A percentile compares a stretch with the other conserved stretches of the same genome.
These are phyloP conservation scores for Campoletis sonorensis DNA, from an alignment of 1,140 invertebrate genomes.

Conservation along the genomic window DNA sequence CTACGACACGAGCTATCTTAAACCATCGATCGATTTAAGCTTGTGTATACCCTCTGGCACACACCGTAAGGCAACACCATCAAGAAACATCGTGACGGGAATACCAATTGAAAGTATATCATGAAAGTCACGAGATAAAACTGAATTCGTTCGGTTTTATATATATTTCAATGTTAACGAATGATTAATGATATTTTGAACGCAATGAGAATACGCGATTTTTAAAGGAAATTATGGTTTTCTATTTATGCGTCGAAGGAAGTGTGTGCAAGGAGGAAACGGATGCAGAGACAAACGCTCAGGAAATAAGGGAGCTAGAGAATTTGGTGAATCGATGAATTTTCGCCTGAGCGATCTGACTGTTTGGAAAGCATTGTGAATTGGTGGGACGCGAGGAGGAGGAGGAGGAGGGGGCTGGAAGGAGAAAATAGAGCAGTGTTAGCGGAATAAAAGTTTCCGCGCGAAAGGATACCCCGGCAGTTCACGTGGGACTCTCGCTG, in stretches of 20 bases:
- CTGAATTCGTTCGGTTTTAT: neutral
- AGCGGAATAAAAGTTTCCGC: slow-evolving; percentile 51
- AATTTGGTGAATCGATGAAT: slow-evolving; percentile 44
- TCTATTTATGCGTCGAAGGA: neutral
- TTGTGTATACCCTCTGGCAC: slow-evolving; percentile 17
- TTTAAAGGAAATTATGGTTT: neutral
- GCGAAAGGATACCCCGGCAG: slow-evolving; percentile 39
- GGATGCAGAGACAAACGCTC: slow-evolving; percentile 1
- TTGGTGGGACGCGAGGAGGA: neutral
- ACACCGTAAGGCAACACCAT: neutral
- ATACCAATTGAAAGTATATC: neutral
- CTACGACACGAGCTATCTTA: neutral
- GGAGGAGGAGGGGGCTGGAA: too few relatives aligned
- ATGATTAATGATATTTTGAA: neutral
- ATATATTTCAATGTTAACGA: neutral
- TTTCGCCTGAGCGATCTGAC: slow-evolving; percentile 38
- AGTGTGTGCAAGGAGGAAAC: neutral
- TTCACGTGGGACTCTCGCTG: slow-evolving; percentile 9
- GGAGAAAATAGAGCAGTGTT: slow-evolving; percentile 47
- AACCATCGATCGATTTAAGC: slow-evolving; percentile 18
- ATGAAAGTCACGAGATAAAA: neutral
- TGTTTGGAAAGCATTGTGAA: slow-evolving; percentile 41
- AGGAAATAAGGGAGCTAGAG: neutral
- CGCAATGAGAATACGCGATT: too few relatives aligned
- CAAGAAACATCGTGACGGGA: neutral